These are phyloP conservation scores for Peucedramus taeniatus DNA, from an alignment of 2,113 vertebrate genomes.

Conservation along the genomic window DNA sequence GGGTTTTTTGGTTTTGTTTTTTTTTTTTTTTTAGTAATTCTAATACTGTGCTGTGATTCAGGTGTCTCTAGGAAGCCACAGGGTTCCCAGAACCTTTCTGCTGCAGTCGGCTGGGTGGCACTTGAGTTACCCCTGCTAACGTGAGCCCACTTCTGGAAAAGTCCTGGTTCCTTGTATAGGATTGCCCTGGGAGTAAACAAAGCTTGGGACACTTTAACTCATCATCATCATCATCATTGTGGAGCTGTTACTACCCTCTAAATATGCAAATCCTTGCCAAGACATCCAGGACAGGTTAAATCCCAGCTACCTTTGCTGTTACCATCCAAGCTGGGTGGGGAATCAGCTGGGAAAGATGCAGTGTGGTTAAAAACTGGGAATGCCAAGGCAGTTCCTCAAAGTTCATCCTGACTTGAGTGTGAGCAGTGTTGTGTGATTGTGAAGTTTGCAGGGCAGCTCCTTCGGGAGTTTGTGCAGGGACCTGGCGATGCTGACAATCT, in stretches of 20 bases:
- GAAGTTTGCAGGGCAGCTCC: neutral
- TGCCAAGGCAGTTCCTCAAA: neutral
- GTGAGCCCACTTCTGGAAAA: neutral
- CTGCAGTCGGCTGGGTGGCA: neutral
- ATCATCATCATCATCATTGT: neutral
- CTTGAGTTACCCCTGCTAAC: neutral
- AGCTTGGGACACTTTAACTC: neutral
- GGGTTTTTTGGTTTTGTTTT: too few species aligned
- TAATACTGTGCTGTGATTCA: neutral
- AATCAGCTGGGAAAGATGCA: neutral
- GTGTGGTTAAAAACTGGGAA: neutral
- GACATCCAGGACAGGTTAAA: neutral
- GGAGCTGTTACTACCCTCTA: neutral
- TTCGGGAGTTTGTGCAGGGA: neutral
- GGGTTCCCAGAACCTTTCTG: neutral
- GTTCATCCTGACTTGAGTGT: too few species aligned
- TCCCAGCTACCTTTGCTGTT: fast-evolving
- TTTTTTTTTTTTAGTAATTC: neutral
- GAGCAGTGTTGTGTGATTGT: fast-evolving
- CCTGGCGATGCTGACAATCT: neutral
- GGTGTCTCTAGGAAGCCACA: neutral
- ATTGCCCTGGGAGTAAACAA: neutral
- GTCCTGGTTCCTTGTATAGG: neutral
- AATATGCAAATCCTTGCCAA: neutral
- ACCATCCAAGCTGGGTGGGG: fast-evolving